Percentiles rank a stretch among this genome's conserved stretches.
These are phyloP conservation scores for Illadopsis cleaveri DNA, from an alignment of 2,113 vertebrate genomes.

Conservation along the genomic window DNA sequence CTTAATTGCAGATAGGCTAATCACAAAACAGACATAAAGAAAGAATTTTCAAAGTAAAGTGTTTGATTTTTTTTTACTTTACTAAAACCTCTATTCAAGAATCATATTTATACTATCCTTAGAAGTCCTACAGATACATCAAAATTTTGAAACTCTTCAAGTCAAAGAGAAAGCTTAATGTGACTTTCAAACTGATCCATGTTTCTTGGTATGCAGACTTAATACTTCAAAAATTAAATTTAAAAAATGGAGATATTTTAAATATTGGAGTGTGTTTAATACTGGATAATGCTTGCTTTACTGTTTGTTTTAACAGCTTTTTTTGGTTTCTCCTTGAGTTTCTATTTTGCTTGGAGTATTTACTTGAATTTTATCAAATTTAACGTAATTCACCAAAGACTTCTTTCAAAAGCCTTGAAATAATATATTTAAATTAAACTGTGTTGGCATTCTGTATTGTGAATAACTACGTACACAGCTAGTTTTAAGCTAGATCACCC, in stretches of 20 bases:
- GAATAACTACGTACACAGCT: neutral
- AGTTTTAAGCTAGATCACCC: neutral
- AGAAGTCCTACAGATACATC: neutral
- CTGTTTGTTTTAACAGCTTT: neutral
- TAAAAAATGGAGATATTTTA: neutral
- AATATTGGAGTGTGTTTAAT: neutral
- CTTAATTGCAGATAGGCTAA: neutral
- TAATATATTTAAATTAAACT: neutral
- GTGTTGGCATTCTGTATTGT: neutral
- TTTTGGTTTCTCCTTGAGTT: neutral
- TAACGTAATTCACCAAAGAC: neutral
- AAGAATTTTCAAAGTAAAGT: neutral
- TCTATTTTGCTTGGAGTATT: neutral
- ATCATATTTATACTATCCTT: neutral
- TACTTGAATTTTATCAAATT: neutral
- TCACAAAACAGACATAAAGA: neutral
- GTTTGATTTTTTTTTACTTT: neutral
- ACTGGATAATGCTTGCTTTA: neutral
- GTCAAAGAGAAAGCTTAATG: neutral
- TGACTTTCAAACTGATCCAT: neutral
- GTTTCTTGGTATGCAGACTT: neutral
- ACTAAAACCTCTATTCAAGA: neutral
- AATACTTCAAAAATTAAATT: neutral
- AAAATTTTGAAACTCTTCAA: neutral
- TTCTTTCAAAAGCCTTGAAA: neutral